A percentile compares a stretch with the other conserved stretches of the same genome.
Conservation (phyloP, 1,140 invertebrate genomes). For the Neuroterus valhalla region DNA sequence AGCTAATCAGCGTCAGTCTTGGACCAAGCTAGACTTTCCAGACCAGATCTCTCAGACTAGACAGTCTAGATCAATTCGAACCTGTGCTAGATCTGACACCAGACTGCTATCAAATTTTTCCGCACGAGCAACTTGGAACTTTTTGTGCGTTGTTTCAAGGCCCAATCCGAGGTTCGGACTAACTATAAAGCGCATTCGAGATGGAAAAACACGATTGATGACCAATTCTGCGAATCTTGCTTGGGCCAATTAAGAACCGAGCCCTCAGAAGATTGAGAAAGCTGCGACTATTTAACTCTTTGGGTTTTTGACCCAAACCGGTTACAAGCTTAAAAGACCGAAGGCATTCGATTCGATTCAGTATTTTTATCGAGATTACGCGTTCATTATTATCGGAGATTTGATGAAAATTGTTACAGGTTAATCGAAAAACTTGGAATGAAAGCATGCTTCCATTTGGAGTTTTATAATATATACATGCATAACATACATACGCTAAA, state of each 20-base stretch:
- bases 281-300: neutral
- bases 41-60: no score
- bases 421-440: no score
- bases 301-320: neutral
- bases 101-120: no score
- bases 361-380: neutral
- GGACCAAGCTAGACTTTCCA: no score
- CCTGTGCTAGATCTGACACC: no score
- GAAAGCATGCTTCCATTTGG: no score
- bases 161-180: neutral
- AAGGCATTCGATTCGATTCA: neutral
- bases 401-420: neutral
- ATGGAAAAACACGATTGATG: conserved; percentile 7
- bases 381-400: neutral
- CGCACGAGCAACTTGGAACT: neutral
- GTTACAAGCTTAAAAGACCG: neutral
- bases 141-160: neutral
- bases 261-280: neutral
- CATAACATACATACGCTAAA: no score
- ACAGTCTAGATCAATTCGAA: no score
- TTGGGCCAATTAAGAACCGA: neutral
- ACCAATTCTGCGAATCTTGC: conserved; percentile 10
- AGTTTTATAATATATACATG: no score
- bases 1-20: no score
- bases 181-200: neutral